These are phyloP conservation scores for Amiota mariae DNA, from an alignment of 2,888 invertebrate genomes.

Conservation along the genomic window DNA sequence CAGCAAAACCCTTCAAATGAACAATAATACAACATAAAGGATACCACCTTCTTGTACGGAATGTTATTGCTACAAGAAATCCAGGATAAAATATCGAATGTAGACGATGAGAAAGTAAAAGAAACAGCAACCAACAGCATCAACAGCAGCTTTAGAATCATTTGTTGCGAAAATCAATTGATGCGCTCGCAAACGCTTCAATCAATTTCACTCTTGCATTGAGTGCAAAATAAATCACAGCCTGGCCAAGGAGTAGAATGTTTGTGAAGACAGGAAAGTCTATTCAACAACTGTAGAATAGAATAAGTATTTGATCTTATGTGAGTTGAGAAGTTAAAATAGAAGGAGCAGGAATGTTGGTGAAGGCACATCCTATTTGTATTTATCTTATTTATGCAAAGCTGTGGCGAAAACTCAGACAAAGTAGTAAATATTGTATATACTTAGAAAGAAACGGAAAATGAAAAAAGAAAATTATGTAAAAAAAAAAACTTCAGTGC, in stretches of 20 bases:
- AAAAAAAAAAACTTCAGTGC: constrained; percentile 4
- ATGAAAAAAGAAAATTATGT: constrained; percentile 27
- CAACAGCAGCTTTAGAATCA: constrained; percentile 25
- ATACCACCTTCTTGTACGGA: background rate
- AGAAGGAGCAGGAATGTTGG: background rate
- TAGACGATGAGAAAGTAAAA: too few relatives aligned
- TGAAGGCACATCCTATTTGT: constrained; percentile 49
- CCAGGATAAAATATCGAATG: too few relatives aligned
- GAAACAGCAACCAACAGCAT: constrained; percentile 7
- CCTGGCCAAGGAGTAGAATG: constrained; percentile 43
- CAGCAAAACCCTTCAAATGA: constrained; percentile 43
- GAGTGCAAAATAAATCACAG: constrained; percentile 67
- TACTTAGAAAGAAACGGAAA: constrained; percentile 33
- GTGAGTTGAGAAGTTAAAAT: background rate
- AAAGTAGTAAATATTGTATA: constrained; percentile 22
- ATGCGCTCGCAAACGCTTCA: constrained; percentile 65
- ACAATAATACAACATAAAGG: constrained; percentile 5
- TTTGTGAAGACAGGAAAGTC: background rate
- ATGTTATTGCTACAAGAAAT: background rate
- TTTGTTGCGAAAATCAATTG: constrained; percentile 57
- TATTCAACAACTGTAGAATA: background rate
- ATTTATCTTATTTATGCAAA: constrained; percentile 68
- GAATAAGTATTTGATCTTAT: background rate
- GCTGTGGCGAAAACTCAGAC: constrained; percentile 50
- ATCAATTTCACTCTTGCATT: constrained; percentile 66